Percentiles rank a stretch among this genome's conserved stretches.
Evolutionary conservation across 2,888 invertebrate species (phyloP).

Genomic region (Drosophila cyrtoloma): DNA sequence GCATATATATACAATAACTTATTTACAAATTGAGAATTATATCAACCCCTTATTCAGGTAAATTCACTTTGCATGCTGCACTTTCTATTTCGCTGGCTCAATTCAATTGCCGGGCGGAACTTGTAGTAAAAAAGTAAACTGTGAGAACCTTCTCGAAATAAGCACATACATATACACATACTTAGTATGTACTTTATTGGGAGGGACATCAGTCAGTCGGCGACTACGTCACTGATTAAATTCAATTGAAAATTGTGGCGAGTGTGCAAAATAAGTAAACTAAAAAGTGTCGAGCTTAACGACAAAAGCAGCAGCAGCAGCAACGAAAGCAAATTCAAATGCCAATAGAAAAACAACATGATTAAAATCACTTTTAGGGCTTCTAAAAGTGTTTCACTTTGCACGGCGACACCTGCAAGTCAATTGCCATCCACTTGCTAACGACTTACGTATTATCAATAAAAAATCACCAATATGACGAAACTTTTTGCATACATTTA

Average conservation of each 20-base stretch:
- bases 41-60: not conserved
- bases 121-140: constrained; percentile 13
- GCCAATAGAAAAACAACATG: constrained; percentile 44
- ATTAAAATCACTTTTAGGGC: constrained; percentile 70
- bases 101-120: constrained; percentile 55
- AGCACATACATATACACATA: not conserved
- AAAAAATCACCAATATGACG: not conserved
- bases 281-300: constrained; percentile 4
- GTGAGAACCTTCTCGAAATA: constrained; percentile 28
- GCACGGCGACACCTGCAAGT: constrained; percentile 13
- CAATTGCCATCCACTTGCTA: not conserved
- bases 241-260: constrained; percentile 67
- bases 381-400: constrained; percentile 42
- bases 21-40: not conserved
- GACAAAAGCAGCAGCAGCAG: constrained; percentile 4
- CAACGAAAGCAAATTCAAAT: constrained; percentile 39
- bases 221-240: constrained; percentile 77
- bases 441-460: constrained; percentile 35
- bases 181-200: constrained; percentile 3
- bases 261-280: constrained; percentile 28
- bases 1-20: not conserved
- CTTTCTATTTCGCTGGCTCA: constrained; percentile 60
- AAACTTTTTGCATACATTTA: not conserved
- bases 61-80: constrained; percentile 14
- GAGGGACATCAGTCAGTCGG: constrained; percentile 7